phyloP scores from a whole-genome alignment of 2,888 invertebrate genomes.

The Timandra comae region DNA sequence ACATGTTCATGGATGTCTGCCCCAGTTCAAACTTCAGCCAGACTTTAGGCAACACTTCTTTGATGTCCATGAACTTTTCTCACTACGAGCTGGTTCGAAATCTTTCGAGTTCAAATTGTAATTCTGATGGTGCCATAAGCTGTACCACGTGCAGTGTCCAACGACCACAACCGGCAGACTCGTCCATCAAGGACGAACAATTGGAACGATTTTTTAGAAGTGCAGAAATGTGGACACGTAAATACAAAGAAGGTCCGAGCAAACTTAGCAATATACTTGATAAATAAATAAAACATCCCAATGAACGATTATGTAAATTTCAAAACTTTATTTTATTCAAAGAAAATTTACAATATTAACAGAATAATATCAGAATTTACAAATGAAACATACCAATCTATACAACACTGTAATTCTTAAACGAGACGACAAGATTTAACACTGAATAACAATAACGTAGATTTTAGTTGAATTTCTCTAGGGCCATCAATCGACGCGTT shows the following conservation, averaged over 20 bases:
- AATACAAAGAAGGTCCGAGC: conserved; percentile 29
- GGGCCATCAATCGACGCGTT: conserved; percentile 54
- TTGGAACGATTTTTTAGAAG: conserved; percentile 62
- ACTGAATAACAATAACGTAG: conserved; percentile 74
- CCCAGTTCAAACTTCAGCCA: conserved; percentile 26
- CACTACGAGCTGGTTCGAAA: conserved; percentile 63
- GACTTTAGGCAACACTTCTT: conserved; percentile 41
- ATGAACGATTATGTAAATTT: conserved; percentile 74
- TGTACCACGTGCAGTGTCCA: conserved; percentile 40
- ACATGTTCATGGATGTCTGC: conserved; percentile 42
- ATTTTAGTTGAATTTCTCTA: conserved; percentile 61
- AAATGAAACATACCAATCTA: conserved; percentile 72
- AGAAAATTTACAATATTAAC: conserved; percentile 74
- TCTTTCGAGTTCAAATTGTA: conserved; percentile 52
- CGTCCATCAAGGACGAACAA: conserved; percentile 48
- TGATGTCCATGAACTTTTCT: conserved; percentile 64
- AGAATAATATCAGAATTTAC: conserved; percentile 72
- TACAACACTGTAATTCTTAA: conserved; percentile 76
- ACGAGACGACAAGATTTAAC: conserved; percentile 74
- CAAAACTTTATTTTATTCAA: conserved; percentile 73
- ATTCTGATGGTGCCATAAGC: conserved; percentile 56
- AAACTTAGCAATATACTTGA: conserved; percentile 30
- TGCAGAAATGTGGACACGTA: conserved; percentile 53
- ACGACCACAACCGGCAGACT: conserved; percentile 44
- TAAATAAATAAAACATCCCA: conserved; percentile 48